These are phyloP conservation scores for Aphis craccivora DNA, from an alignment of 1,140 invertebrate species.

Conservation along the genomic window DNA sequence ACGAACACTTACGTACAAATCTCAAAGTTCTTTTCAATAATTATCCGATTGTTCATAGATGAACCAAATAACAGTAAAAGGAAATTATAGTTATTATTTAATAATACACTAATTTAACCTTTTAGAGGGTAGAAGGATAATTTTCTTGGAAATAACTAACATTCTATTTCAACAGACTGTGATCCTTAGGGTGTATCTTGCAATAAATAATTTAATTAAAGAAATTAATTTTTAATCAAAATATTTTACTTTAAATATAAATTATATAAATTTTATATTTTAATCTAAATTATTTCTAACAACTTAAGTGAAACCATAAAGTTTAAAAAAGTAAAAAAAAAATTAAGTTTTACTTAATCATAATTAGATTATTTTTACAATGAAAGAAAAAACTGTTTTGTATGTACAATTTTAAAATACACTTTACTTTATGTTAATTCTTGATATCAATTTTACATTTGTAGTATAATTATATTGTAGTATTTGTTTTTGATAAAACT, in stretches of 20 bases:
- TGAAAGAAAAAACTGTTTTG: not conserved
- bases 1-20: not conserved
- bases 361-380: not conserved
- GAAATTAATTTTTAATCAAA: not conserved
- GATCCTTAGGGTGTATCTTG: not conserved
- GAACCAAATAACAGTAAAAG: not conserved
- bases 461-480: not conserved
- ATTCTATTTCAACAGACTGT: not conserved
- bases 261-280: not conserved
- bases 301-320: not conserved
- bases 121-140: not conserved
- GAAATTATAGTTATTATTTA: not conserved
- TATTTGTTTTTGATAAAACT: not conserved
- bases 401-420: not conserved
- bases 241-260: constrained; percentile 5
- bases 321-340: not conserved
- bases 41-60: not conserved
- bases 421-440: not conserved
- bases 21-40: not conserved
- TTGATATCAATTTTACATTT: not conserved
- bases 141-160: not conserved
- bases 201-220: constrained; percentile 10
- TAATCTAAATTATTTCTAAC: not conserved
- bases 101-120: not conserved
- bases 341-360: not conserved